phyloP scores from a whole-genome alignment of 92 coral and sea anemone genomes.

The Actinernus sp. region DNA sequence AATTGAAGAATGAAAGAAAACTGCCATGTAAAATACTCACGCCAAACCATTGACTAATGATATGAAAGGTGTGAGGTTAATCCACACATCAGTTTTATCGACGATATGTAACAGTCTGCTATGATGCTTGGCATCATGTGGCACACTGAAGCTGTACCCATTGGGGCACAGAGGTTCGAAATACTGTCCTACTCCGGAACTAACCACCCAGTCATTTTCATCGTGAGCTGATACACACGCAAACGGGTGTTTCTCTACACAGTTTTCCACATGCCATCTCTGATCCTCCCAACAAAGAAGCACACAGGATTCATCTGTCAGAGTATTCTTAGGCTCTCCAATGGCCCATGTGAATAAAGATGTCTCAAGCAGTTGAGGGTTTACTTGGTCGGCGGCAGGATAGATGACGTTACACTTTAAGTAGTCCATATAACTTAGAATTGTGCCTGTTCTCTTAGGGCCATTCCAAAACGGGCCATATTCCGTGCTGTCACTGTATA shows the following conservation, averaged over 20 bases:
- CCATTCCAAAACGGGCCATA: constrained; percentile 90
- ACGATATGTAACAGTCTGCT: constrained; percentile 40
- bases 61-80: constrained; percentile 65
- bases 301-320: constrained; percentile 57
- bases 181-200: constrained; percentile 39
- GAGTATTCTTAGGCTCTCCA: constrained; percentile 64
- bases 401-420: constrained; percentile 85
- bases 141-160: constrained; percentile 69
- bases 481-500: constrained; percentile 88
- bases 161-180: constrained; percentile 67
- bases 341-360: constrained; percentile 88
- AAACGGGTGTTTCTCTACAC: constrained; percentile 53
- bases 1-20: too few species aligned
- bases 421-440: constrained; percentile 58
- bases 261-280: constrained; percentile 71
- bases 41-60: constrained; percentile 30
- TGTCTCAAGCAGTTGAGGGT: constrained; percentile 73
- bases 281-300: constrained; percentile 53
- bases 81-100: constrained; percentile 61
- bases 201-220: constrained; percentile 18
- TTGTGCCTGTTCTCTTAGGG: constrained; percentile 75
- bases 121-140: constrained; percentile 75
- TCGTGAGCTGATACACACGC: constrained; percentile 56
- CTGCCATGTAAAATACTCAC: too few species aligned
- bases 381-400: constrained; percentile 85